Base-by-base conservation (phyloP, 2,888 invertebrate species). In the Xestia c-nigrum region DNA sequence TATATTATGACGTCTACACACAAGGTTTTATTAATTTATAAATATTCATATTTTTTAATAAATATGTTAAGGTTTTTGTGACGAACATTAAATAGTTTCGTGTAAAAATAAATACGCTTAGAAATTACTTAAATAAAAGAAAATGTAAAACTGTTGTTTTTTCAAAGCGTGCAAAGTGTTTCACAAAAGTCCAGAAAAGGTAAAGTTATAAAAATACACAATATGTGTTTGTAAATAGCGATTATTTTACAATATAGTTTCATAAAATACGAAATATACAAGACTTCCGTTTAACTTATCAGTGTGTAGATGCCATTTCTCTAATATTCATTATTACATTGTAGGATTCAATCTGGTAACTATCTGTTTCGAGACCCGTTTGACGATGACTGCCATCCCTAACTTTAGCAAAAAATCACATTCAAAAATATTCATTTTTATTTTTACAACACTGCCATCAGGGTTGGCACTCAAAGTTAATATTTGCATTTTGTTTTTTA, bases 321-420 rank as follows among this genome's bases (percentile, higher is more conserved):
- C 85, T 85, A 77, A 85, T 55, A 85, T 81, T 89, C 89, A 89
- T 90, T 88, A 91, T 92, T 91, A 92, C 72, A 91, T 89, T 90
- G 93, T 95, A 96, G 95, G 95, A 95, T 94, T 93, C 91, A 89
- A 85, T 92, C 90, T 96, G 96, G 96, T 96, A 96, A 96, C 96
- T 96, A 93, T 93, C 88, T 91, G 94, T 96, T 96, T 93, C 95
- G 89, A 92, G 92, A 96, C 96, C 96, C 96, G 96, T 96, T 95
- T 94, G 82, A 84, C 88, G 84, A 87, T 89, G 91, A 90, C 85
- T 90, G 92, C 88, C 91, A 93, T 90, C 92, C 92, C 93, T 91
- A 88, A 87, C 50, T 72, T 68, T 66, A 69, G 76, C 67, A 83
- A 81, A 87, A 81, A 82, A 83, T 47, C 74, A 80, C 80, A 74